Evolutionary conservation across 2,113 vertebrate genomes (phyloP).

Genomic region (Edolisoma coerulescens): DNA sequence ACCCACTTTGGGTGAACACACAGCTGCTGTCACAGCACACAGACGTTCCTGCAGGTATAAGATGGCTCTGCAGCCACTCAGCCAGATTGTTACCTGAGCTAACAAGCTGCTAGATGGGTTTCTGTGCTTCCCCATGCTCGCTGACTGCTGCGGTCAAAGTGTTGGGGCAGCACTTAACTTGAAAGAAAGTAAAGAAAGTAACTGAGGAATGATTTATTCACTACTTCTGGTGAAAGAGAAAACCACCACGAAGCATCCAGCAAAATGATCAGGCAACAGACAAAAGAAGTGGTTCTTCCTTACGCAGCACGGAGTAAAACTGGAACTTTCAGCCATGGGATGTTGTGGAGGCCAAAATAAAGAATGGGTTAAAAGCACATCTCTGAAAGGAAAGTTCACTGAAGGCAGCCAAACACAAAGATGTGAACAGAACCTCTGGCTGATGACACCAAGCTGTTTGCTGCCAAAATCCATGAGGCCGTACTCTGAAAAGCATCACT

Average conservation of each 20-base stretch:
- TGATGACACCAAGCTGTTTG: neutral
- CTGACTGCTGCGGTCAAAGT: neutral
- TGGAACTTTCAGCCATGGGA: neutral
- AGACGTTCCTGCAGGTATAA: neutral
- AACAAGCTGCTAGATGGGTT: neutral
- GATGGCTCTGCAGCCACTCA: neutral
- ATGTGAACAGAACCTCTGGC: conserved; percentile 1
- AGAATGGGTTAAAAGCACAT: neutral
- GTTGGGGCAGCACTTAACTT: conserved; percentile 21
- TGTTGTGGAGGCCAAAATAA: neutral
- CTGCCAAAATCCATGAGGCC: neutral
- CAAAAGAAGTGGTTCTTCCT: neutral
- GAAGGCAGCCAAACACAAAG: conserved; percentile 12
- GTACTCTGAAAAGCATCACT: neutral
- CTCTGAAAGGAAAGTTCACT: neutral
- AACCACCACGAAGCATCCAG: neutral
- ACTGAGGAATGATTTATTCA: conserved; percentile 35
- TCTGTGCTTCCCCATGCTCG: neutral
- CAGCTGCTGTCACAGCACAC: neutral
- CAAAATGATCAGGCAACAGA: neutral
- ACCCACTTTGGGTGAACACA: neutral
- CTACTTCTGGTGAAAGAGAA: neutral
- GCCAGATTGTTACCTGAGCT: neutral
- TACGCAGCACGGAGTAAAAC: neutral
- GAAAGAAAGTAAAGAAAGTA: neutral